A percentile compares a stretch with the other conserved stretches of the same genome.
Evolutionary conservation across 2,113 vertebrate genomes (phyloP).

Genomic region (Epinephelus cyanopodus): DNA sequence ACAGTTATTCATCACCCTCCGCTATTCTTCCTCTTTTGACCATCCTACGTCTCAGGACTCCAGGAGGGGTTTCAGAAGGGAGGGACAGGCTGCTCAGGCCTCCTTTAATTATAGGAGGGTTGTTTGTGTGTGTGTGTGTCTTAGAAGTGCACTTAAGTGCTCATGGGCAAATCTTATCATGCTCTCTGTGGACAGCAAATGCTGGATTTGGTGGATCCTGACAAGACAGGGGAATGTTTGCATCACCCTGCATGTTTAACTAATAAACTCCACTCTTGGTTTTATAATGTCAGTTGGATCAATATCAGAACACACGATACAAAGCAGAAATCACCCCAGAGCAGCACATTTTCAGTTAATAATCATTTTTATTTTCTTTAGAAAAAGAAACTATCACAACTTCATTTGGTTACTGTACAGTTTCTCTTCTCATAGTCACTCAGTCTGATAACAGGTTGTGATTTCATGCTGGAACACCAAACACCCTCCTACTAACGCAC

Average conservation of each 20-base stretch:
- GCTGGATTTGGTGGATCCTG: background rate
- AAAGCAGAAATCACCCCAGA: constrained; percentile 55
- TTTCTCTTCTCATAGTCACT: constrained; percentile 79
- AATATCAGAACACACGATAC: background rate
- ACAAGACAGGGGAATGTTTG: background rate
- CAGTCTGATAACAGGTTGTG: constrained; percentile 75
- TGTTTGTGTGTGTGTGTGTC: too few species aligned
- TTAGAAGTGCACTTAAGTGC: too few species aligned
- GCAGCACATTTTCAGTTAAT: constrained; percentile 65
- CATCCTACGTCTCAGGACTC: too few species aligned
- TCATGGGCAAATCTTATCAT: background rate
- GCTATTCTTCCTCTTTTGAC: too few species aligned
- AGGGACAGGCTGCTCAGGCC: too few species aligned
- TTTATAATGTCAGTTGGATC: background rate
- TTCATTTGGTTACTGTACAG: constrained; percentile 84
- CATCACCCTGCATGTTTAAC: background rate
- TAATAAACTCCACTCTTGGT: background rate
- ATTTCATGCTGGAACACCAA: constrained; percentile 81
- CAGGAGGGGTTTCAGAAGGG: too few species aligned
- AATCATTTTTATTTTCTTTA: constrained; percentile 81
- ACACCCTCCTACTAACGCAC: constrained; percentile 76
- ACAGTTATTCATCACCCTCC: too few species aligned
- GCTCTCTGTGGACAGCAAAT: background rate
- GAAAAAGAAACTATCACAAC: constrained; percentile 84
- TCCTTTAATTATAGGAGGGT: too few species aligned